Conservation (phyloP, 2,888 invertebrate genomes). For the Allygus modestus region DNA sequence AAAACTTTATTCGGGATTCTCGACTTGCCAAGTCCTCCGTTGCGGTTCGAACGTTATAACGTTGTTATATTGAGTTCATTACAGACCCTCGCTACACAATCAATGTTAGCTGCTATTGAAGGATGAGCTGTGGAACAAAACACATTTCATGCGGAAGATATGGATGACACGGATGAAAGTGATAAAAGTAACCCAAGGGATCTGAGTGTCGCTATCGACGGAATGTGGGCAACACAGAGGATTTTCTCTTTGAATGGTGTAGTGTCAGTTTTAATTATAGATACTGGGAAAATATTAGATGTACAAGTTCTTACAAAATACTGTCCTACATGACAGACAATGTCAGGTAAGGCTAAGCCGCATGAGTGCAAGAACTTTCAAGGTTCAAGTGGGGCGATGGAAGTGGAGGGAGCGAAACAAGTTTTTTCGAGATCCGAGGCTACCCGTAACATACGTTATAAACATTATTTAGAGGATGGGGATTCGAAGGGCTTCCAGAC, state of each 20-base stretch:
- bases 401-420: conserved; percentile 21
- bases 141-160: too few species aligned
- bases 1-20: too few species aligned
- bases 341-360: neutral
- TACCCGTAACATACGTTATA: conserved; percentile 11
- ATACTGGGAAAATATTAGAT: conserved; percentile 5
- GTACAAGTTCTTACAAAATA: neutral
- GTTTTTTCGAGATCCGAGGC: conserved; percentile 26
- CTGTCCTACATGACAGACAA: neutral
- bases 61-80: neutral
- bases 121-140: neutral
- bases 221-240: neutral
- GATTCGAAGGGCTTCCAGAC: conserved; percentile 25
- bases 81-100: too few species aligned
- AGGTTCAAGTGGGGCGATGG: conserved; percentile 20
- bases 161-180: too few species aligned
- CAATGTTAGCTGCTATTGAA: neutral
- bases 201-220: too few species aligned
- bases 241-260: neutral
- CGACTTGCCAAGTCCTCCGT: conserved; percentile 10
- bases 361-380: neutral
- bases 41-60: conserved; percentile 32
- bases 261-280: neutral
- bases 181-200: too few species aligned
- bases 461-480: conserved; percentile 29